phyloP scores from a whole-genome alignment of 2,797 vertebrate species.

The Myotis daubentonii region DNA sequence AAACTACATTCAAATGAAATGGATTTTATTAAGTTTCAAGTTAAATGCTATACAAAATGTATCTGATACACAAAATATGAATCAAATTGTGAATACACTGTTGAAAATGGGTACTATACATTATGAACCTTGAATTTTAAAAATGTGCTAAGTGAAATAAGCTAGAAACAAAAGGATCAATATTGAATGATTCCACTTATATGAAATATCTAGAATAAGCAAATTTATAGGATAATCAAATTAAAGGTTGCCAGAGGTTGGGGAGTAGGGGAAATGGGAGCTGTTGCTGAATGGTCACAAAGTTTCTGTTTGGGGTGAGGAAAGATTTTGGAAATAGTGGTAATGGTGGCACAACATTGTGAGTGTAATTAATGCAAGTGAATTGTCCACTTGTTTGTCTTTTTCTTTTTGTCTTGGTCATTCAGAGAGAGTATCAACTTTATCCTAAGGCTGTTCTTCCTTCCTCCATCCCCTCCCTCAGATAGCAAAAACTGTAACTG shows the following conservation, averaged over 20 bases:
- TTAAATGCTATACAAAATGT: constrained; percentile 42
- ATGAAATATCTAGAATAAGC: background rate
- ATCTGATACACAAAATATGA: constrained; percentile 59
- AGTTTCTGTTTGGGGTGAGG: background rate
- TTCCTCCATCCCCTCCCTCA: background rate
- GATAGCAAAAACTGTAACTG: background rate
- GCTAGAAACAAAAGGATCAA: background rate
- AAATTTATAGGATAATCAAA: background rate
- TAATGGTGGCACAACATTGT: background rate
- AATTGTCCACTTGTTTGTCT: background rate
- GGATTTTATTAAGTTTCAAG: constrained; percentile 64
- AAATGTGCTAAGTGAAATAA: background rate
- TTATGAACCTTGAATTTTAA: background rate
- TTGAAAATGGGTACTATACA: constrained; percentile 29
- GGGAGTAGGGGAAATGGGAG: no score
- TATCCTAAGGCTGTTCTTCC: background rate
- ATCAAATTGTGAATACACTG: constrained; percentile 40
- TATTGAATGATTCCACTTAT: background rate
- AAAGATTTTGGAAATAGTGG: background rate
- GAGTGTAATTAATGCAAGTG: background rate
- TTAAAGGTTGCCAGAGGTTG: background rate
- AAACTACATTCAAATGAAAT: constrained; percentile 50
- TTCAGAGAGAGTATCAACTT: background rate
- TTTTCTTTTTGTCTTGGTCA: background rate
- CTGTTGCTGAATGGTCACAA: background rate